Percentiles rank a stretch among this genome's conserved stretches.
These are phyloP conservation scores for Anguilla megastoma DNA, from an alignment of 2,797 vertebrate species.

Conservation along the genomic window DNA sequence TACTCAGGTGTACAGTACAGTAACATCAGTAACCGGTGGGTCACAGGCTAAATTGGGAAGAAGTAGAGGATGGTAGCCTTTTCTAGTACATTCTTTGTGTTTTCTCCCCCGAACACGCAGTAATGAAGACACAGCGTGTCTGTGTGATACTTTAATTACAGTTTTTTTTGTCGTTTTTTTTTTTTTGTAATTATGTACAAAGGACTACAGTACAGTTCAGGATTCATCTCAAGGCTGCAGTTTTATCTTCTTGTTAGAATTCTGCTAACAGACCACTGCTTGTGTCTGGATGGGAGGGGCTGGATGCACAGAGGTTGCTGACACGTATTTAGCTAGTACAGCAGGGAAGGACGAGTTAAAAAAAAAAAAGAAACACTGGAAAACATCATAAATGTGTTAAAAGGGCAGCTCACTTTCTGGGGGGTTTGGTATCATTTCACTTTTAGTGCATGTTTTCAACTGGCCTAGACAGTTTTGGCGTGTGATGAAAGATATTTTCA, in stretches of 20 bases:
- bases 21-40: neutral
- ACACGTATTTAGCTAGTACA: constrained; percentile 40
- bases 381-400: neutral
- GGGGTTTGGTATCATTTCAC: neutral
- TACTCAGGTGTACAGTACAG: neutral
- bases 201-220: constrained; percentile 86
- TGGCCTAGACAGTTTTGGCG: neutral
- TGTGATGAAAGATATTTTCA: neutral
- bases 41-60: no score
- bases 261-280: constrained; percentile 38
- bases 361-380: constrained; percentile 11
- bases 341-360: constrained; percentile 5
- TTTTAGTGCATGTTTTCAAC: neutral
- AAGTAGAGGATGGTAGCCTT: neutral
- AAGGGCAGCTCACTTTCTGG: neutral
- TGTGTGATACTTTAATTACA: constrained; percentile 85
- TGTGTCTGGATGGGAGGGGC: constrained; percentile 29
- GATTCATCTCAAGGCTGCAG: constrained; percentile 57
- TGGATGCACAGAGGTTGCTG: constrained; percentile 44
- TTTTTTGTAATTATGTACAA: constrained; percentile 87
- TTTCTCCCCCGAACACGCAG: neutral
- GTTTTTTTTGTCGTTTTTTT: constrained; percentile 80
- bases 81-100: neutral
- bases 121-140: neutral
- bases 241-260: constrained; percentile 41